Percentiles rank a stretch among this genome's conserved stretches.
phyloP scores from a whole-genome alignment of 2,888 invertebrate genomes.

The Papilio protenor region DNA sequence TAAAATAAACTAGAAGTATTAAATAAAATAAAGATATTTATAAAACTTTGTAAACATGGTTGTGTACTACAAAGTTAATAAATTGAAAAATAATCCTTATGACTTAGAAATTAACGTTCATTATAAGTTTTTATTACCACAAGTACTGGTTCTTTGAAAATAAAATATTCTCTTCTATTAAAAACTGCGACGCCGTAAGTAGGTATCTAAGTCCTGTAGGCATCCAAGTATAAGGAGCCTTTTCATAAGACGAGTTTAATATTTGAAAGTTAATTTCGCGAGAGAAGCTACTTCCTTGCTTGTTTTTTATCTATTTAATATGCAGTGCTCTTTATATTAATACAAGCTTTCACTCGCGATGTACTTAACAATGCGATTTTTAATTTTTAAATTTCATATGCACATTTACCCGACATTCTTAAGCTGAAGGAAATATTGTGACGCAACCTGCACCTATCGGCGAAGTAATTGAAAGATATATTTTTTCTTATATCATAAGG shows the following conservation, averaged over 20 bases:
- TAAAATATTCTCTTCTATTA: constrained; percentile 29
- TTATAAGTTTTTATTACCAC: constrained; percentile 5
- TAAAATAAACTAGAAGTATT: neutral
- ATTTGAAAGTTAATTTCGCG: constrained; percentile 78
- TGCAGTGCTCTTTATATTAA: constrained; percentile 41
- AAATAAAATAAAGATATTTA: neutral
- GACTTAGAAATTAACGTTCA: neutral
- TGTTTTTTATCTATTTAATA: constrained; percentile 41
- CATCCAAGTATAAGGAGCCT: constrained; percentile 53
- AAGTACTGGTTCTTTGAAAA: constrained; percentile 17
- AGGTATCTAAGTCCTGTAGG: constrained; percentile 41
- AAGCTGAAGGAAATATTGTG: too few species aligned
- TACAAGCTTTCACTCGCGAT: constrained; percentile 4
- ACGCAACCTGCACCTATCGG: too few species aligned
- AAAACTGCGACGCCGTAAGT: constrained; percentile 29
- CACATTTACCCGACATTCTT: too few species aligned
- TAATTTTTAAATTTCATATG: too few species aligned
- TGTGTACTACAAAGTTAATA: neutral
- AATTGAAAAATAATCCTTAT: constrained; percentile 9
- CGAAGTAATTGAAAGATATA: too few species aligned
- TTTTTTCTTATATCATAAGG: too few species aligned
- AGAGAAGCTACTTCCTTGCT: constrained; percentile 53
- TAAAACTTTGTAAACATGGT: neutral
- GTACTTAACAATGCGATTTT: too few species aligned
- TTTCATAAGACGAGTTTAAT: constrained; percentile 76